Evolutionary conservation across 1,140 invertebrate genomes (phyloP).

Genomic region (Maconellicoccus hirsutus): DNA sequence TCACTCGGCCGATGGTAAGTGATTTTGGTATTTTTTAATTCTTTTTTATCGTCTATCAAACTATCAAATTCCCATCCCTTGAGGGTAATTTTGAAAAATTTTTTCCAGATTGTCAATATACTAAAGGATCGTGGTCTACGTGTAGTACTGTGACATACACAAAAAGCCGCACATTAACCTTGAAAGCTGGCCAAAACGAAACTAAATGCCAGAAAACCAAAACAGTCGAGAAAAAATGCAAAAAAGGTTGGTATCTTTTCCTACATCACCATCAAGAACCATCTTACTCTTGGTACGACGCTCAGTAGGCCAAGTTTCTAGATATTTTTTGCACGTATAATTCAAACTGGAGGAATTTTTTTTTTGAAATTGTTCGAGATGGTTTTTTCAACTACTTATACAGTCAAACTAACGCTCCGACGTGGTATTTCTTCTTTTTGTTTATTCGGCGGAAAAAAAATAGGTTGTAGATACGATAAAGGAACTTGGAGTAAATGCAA

Average conservation of each 20-base stretch:
- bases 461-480: conserved; percentile 67
- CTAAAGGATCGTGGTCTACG: conserved; percentile 71
- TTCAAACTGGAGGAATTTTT: no score
- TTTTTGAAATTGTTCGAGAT: no score
- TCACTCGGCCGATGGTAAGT: neutral
- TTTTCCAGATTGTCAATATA: conserved; percentile 54
- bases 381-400: no score
- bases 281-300: neutral
- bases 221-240: conserved; percentile 81
- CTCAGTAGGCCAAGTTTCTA: neutral
- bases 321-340: no score
- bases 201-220: conserved; percentile 63
- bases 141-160: conserved; percentile 70
- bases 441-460: conserved; percentile 10
- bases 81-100: no score
- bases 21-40: no score
- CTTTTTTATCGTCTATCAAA: no score
- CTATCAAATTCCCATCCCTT: no score
- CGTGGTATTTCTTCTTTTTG: no score
- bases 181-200: conserved; percentile 58
- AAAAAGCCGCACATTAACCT: conserved; percentile 60
- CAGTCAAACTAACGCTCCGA: no score
- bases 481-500: conserved; percentile 59
- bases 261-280: neutral
- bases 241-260: conserved; percentile 52